Evolutionary conservation across 2,888 invertebrate species (phyloP).

Genomic region (Yponomeuta plumbellus): DNA sequence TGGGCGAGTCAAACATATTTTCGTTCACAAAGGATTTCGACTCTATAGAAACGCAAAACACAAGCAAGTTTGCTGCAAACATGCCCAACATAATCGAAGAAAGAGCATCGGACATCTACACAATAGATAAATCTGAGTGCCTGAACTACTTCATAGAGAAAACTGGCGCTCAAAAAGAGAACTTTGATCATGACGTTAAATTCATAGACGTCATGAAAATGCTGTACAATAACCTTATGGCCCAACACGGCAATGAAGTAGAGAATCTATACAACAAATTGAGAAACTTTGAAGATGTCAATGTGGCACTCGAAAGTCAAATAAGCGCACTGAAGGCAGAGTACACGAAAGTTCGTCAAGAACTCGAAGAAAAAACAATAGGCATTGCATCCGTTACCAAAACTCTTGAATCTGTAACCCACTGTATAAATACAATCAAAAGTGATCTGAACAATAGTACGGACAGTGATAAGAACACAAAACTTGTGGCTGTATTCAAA

Average conservation of each 20-base stretch:
- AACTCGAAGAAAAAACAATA: conserved; percentile 39
- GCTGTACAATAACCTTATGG: conserved; percentile 45
- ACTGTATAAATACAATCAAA: conserved; percentile 35
- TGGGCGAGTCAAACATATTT: conserved; percentile 41
- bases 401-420: conserved; percentile 36
- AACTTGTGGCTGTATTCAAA: conserved; percentile 38
- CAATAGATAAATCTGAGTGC: conserved; percentile 52
- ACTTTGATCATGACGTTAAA: conserved; percentile 38
- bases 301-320: conserved; percentile 36
- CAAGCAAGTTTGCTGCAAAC: conserved; percentile 28
- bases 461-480: conserved; percentile 27
- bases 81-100: conserved; percentile 46
- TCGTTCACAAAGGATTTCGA: conserved; percentile 34
- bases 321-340: conserved; percentile 33
- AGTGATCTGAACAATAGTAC: conserved; percentile 26
- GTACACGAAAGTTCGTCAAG: conserved; percentile 34
- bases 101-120: conserved; percentile 37
- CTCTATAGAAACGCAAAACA: conserved; percentile 27
- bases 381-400: conserved; percentile 33
- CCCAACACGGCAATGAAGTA: conserved; percentile 51
- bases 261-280: conserved; percentile 58
- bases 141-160: conserved; percentile 50
- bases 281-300: conserved; percentile 46
- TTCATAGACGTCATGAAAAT: conserved; percentile 59
- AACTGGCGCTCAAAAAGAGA: conserved; percentile 40